Evolutionary conservation across 2,888 invertebrate genomes (phyloP).

Genomic region (Tupiocoris notatus): DNA sequence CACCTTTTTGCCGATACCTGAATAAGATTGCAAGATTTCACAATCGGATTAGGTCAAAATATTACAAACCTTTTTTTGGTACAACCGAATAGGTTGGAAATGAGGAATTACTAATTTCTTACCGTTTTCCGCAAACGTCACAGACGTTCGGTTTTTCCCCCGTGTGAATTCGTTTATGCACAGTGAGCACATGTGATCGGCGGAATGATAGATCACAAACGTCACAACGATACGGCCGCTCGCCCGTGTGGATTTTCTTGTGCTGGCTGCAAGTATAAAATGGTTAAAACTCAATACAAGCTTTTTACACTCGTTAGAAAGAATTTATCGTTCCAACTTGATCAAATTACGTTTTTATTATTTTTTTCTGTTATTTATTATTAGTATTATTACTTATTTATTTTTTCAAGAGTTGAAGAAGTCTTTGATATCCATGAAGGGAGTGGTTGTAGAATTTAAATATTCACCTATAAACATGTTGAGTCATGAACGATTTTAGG

Average conservation of each 20-base stretch:
- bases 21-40: background rate
- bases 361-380: no score
- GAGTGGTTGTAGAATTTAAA: no score
- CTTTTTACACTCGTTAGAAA: no score
- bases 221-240: conserved; percentile 50
- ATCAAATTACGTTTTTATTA: no score
- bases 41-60: no score
- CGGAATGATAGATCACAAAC: conserved; percentile 50
- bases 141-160: conserved; percentile 56
- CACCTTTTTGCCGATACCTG: conserved; percentile 49
- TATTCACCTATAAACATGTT: conserved; percentile 48
- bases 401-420: no score
- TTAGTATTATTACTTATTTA: no score
- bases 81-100: no score
- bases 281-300: background rate
- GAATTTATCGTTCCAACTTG: no score
- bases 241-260: conserved; percentile 50
- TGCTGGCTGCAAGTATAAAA: conserved; percentile 47
- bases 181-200: conserved; percentile 50
- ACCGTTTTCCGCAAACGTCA: conserved; percentile 56
- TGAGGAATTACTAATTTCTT: background rate
- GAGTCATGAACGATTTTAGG: conserved; percentile 51
- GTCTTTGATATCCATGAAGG: no score
- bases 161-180: conserved; percentile 51
- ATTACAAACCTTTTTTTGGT: no score